These are phyloP conservation scores for Ptychochromis oligacanthus DNA, from an alignment of 2,113 vertebrate species.

Conservation along the genomic window DNA sequence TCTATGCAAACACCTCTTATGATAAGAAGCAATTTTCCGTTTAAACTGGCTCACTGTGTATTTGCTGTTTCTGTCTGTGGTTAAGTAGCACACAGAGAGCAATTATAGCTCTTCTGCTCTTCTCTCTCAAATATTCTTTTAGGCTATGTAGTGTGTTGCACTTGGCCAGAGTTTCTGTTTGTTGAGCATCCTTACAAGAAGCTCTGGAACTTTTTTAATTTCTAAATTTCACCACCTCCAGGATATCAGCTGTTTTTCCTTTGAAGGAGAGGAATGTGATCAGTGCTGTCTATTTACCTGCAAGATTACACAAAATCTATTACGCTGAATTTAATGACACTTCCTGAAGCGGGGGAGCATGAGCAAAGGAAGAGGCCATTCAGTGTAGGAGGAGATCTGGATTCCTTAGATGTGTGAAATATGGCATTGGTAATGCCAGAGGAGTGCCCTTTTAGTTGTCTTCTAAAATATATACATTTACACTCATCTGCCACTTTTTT, in stretches of 20 bases:
- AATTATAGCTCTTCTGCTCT: neutral
- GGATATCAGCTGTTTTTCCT: neutral
- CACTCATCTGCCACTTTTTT: neutral
- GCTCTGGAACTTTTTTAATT: neutral
- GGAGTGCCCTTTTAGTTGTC: no score
- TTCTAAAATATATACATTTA: neutral
- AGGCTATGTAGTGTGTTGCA: neutral
- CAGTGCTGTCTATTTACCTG: neutral
- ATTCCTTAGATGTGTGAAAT: neutral
- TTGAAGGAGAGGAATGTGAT: neutral
- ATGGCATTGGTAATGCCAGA: no score
- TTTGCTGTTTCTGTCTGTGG: neutral
- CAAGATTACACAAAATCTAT: neutral
- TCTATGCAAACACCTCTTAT: neutral
- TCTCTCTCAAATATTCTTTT: neutral
- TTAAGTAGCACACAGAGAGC: neutral
- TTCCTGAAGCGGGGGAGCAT: rapidly evolving
- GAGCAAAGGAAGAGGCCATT: neutral
- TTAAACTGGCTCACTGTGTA: neutral
- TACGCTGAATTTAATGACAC: neutral
- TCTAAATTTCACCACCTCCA: neutral
- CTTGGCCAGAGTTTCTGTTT: neutral
- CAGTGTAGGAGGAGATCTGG: neutral
- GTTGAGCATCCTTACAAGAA: neutral
- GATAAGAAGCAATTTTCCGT: neutral